Evolutionary conservation across 2,113 vertebrate genomes (phyloP).

Genomic region (Edolisoma coerulescens): DNA sequence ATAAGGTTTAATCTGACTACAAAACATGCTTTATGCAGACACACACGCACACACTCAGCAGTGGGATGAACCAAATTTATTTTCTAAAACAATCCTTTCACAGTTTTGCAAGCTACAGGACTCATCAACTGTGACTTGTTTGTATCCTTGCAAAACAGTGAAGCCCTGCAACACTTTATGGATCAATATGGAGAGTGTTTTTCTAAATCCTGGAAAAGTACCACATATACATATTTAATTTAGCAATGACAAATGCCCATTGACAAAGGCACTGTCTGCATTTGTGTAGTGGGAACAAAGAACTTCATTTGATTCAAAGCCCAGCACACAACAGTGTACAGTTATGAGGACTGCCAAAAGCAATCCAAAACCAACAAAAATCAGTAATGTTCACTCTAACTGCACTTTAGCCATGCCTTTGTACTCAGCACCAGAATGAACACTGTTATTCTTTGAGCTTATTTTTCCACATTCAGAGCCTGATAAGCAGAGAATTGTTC

Average conservation of each 20-base stretch:
- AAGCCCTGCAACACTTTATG: conserved; percentile 16
- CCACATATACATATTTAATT: conserved; percentile 31
- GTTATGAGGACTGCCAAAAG: not conserved
- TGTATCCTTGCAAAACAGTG: not conserved
- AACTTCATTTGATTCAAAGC: not conserved
- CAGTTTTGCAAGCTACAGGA: not conserved
- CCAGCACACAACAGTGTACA: not conserved
- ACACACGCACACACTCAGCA: not conserved
- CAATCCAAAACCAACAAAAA: conserved; percentile 39
- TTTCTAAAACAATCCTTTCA: not conserved
- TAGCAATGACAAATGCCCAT: not conserved
- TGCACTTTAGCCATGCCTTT: not conserved
- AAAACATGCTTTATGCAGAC: conserved; percentile 42
- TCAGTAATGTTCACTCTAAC: conserved; percentile 32
- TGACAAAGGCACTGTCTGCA: not conserved
- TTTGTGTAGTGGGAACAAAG: conserved; percentile 20
- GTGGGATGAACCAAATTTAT: conserved; percentile 33
- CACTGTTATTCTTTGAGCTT: conserved; percentile 1
- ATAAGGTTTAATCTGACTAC: conserved; percentile 29
- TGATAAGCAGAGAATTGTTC: conserved; percentile 14
- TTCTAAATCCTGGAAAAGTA: conserved; percentile 21
- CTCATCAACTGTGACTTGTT: not conserved
- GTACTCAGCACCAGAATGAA: not conserved
- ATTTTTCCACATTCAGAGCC: not conserved
- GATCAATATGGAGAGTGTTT: conserved; percentile 42